Percentiles rank a stretch among this genome's conserved stretches.
Evolutionary conservation across 2,888 invertebrate genomes (phyloP).

Genomic region (Anoplius nigerrimus): DNA sequence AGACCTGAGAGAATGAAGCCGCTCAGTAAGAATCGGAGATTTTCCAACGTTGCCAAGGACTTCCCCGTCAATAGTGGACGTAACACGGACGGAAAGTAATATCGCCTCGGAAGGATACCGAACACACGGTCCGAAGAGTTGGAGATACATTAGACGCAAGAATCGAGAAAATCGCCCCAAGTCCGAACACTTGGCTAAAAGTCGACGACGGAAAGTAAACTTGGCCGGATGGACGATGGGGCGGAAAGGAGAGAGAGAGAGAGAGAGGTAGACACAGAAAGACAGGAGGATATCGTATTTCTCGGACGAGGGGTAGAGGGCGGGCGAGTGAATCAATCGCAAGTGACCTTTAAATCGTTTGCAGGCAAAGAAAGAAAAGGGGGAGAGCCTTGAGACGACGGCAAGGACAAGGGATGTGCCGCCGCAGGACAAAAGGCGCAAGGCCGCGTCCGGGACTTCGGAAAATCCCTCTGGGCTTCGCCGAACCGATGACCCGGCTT

Average conservation of each 20-base stretch:
- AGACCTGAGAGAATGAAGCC: too few species aligned
- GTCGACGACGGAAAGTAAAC: slow-evolving; percentile 10
- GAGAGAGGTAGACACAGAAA: too few species aligned
- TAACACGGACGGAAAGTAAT: too few species aligned
- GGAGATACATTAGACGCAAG: too few species aligned
- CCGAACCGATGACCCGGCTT: slow-evolving; percentile 40
- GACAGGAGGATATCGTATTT: slow-evolving; percentile 7
- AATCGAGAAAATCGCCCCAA: too few species aligned
- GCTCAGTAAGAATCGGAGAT: too few species aligned
- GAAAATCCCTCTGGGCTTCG: slow-evolving; percentile 26
- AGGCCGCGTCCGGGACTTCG: slow-evolving; percentile 14
- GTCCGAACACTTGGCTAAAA: not conserved
- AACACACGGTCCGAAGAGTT: too few species aligned
- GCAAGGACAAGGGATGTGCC: slow-evolving; percentile 2
- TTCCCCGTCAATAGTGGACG: too few species aligned
- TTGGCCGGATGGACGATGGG: not conserved
- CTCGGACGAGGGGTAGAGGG: not conserved
- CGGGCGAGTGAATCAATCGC: slow-evolving; percentile 23
- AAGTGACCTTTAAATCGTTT: slow-evolving; percentile 27
- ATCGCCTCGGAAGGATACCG: too few species aligned
- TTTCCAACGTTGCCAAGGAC: too few species aligned
- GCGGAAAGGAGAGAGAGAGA: too few species aligned
- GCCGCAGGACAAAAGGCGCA: slow-evolving; percentile 13
- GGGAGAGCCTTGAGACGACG: not conserved
- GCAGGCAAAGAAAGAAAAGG: slow-evolving; percentile 26